A percentile compares a stretch with the other conserved stretches of the same genome.
These are phyloP conservation scores for Mormyrus proboscirostris DNA, from an alignment of 2,797 vertebrate genomes.

Conservation along the genomic window DNA sequence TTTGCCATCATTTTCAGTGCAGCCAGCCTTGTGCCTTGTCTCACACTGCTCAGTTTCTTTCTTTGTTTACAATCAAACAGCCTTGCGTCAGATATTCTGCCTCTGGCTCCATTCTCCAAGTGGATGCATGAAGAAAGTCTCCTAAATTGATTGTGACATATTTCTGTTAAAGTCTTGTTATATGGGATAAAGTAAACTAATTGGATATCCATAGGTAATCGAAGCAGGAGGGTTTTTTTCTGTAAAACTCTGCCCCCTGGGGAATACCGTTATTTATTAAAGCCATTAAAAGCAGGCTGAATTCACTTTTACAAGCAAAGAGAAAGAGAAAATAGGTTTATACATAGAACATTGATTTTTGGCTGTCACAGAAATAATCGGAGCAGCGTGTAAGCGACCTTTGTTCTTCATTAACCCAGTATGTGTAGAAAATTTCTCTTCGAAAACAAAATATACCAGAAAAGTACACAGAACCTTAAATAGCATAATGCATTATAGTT, in stretches of 20 bases:
- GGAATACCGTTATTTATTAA: slow-evolving; percentile 19
- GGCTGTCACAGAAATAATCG: background rate
- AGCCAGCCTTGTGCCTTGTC: background rate
- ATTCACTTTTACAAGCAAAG: slow-evolving; percentile 33
- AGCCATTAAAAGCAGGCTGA: slow-evolving; percentile 32
- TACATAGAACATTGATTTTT: background rate
- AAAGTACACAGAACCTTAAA: background rate
- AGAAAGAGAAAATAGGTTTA: background rate
- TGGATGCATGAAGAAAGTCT: background rate
- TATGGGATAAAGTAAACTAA: slow-evolving; percentile 42
- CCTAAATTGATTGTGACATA: slow-evolving; percentile 38
- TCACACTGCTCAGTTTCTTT: background rate
- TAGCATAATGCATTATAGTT: background rate
- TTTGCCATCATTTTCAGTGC: slow-evolving; percentile 26
- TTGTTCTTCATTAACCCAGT: background rate
- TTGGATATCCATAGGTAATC: slow-evolving; percentile 39
- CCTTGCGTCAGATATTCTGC: background rate
- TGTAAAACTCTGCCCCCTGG: background rate
- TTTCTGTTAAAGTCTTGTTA: slow-evolving; percentile 41
- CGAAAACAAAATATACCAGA: background rate
- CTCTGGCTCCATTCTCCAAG: background rate
- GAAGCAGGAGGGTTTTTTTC: slow-evolving; percentile 23
- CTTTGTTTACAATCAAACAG: background rate
- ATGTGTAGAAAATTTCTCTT: background rate
- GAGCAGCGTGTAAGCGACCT: background rate